Evolutionary conservation across 2,113 vertebrate genomes (phyloP).

Genomic region (Bufo gargarizans): DNA sequence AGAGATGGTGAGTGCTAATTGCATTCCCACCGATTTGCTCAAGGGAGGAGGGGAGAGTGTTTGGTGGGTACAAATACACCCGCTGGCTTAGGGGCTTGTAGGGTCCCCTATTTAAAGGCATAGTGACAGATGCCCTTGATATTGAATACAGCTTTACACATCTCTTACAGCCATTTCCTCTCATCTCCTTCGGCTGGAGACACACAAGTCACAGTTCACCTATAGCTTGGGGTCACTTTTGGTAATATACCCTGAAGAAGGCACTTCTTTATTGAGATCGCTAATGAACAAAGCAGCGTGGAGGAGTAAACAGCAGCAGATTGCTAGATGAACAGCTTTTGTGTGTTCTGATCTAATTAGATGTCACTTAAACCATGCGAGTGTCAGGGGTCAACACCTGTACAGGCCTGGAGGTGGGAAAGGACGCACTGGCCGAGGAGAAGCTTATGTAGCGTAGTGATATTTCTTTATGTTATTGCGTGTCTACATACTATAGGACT

Average conservation of each 20-base stretch:
- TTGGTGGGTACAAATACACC: not conserved
- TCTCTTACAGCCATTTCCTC: constrained; percentile 17
- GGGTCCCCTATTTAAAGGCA: not conserved
- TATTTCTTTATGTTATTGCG: not conserved
- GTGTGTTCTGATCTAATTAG: constrained; percentile 34
- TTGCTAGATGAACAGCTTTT: not conserved
- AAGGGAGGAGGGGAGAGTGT: not conserved
- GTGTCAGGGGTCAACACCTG: constrained; percentile 30
- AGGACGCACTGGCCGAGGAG: not conserved
- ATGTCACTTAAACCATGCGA: constrained; percentile 12
- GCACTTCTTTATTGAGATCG: constrained; percentile 1
- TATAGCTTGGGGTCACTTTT: constrained; percentile 11
- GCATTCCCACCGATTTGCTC: not conserved
- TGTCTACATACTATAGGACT: not conserved
- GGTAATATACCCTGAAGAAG: constrained; percentile 16
- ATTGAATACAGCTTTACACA: not conserved
- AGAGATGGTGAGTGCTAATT: not conserved
- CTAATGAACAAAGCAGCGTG: not conserved
- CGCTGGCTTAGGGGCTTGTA: not conserved
- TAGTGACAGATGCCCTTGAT: constrained; percentile 9
- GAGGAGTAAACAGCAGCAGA: constrained; percentile 20
- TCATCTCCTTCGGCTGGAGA: not conserved
- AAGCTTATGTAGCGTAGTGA: too few species aligned
- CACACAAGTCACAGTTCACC: constrained; percentile 31
- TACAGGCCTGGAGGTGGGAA: not conserved